Evolutionary conservation across 2,113 vertebrate species (phyloP).

Genomic region (Dendropsophus ebraccatus): DNA sequence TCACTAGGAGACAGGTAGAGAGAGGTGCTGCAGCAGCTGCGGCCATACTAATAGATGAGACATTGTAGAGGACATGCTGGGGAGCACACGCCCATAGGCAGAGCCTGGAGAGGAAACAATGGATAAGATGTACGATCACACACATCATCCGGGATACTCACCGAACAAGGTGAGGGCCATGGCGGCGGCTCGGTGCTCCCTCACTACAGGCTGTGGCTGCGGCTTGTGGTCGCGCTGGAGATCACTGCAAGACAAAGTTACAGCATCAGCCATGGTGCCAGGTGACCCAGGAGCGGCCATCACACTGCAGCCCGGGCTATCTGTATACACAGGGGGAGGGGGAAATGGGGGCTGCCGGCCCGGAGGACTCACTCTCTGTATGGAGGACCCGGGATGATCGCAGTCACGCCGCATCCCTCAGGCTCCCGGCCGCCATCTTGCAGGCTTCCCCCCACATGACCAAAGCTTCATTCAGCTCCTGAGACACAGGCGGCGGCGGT

Average conservation of each 20-base stretch:
- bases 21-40: not conserved
- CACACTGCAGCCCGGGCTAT: slow-evolving; percentile 63
- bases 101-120: slow-evolving; percentile 71
- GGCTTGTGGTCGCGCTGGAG: not conserved
- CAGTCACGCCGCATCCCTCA: slow-evolving; percentile 73
- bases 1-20: too few relatives aligned
- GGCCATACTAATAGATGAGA: not conserved
- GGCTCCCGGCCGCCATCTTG: slow-evolving; percentile 78
- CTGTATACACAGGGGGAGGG: not conserved
- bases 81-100: slow-evolving; percentile 73
- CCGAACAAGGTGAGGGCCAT: slow-evolving; percentile 83
- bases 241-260: slow-evolving; percentile 50
- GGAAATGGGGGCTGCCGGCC: not conserved
- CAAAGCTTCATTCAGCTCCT: slow-evolving; percentile 47
- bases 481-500: slow-evolving; percentile 53
- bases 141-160: slow-evolving; percentile 65
- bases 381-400: not conserved
- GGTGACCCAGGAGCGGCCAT: slow-evolving; percentile 31
- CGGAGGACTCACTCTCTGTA: slow-evolving; percentile 21
- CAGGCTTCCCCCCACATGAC: slow-evolving; percentile 63
- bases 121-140: slow-evolving; percentile 54
- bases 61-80: not conserved
- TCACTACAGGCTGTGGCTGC: too few relatives aligned
- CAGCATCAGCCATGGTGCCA: slow-evolving; percentile 6
- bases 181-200: not conserved